Conservation (phyloP, 2,888 invertebrate genomes). For the Pterostichus madidus region DNA sequence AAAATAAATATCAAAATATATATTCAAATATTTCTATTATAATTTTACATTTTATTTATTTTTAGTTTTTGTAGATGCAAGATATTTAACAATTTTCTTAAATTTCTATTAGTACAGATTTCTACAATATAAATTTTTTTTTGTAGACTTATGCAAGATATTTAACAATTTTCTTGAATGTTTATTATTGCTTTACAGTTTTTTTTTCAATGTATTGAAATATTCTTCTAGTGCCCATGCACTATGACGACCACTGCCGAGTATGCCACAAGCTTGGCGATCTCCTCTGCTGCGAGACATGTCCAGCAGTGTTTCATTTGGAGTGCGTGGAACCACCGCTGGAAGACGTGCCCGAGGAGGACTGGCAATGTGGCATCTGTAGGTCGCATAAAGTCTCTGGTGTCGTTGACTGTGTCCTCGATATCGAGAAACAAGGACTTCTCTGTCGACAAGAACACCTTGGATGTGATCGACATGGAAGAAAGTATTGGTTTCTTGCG, state of each 20-base stretch:
- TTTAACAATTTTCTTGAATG: slow-evolving; percentile 9
- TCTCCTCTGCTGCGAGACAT: slow-evolving; percentile 97
- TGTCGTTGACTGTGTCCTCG: slow-evolving; percentile 94
- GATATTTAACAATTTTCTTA: slow-evolving; percentile 9
- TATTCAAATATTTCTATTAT: no score
- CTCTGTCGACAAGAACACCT: slow-evolving; percentile 95
- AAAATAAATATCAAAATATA: no score
- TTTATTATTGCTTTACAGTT: no score
- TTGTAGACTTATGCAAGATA: background rate
- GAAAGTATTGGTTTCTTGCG: slow-evolving; percentile 98
- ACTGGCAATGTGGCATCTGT: slow-evolving; percentile 98
- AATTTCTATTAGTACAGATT: no score
- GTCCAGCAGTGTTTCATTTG: slow-evolving; percentile 98
- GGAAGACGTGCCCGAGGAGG: slow-evolving; percentile 96
- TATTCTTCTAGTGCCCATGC: slow-evolving; percentile 84
- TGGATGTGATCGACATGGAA: slow-evolving; percentile 96
- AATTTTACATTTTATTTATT: no score
- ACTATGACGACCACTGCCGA: slow-evolving; percentile 95
- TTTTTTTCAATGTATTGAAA: no score
- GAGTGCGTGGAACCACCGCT: slow-evolving; percentile 97
- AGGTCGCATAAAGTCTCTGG: slow-evolving; percentile 94
- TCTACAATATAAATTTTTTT: no score
- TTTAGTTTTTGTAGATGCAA: background rate
- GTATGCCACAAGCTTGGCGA: slow-evolving; percentile 96
- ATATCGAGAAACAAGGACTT: slow-evolving; percentile 94